Conservation (phyloP, 2,113 vertebrate species). For the Channa maculata region DNA sequence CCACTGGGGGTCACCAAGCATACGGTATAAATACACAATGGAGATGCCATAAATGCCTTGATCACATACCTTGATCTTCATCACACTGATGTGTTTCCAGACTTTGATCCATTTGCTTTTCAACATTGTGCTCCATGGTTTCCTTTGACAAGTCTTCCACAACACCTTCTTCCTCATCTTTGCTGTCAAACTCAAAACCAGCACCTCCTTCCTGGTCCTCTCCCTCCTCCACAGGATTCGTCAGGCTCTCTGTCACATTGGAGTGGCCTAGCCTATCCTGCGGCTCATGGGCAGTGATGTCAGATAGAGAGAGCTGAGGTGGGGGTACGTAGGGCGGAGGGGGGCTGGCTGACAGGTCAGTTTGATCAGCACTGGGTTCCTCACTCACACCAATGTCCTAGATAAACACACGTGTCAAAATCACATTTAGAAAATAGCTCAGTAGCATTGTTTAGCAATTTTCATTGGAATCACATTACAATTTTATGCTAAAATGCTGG, state of each 20-base stretch:
- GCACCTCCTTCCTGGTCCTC: constrained; percentile 44
- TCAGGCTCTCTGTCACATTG: constrained; percentile 67
- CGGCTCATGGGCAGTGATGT: constrained; percentile 73
- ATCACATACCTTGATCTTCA: constrained; percentile 31
- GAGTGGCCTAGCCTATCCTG: constrained; percentile 75
- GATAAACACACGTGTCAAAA: background rate
- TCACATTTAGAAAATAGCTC: background rate
- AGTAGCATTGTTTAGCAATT: too few species aligned
- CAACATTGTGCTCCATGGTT: constrained; percentile 6
- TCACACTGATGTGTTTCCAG: constrained; percentile 32
- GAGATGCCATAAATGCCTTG: too few species aligned
- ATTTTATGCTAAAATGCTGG: too few species aligned
- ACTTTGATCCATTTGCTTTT: background rate
- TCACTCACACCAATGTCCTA: constrained; percentile 81
- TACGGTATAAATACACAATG: too few species aligned
- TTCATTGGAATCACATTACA: too few species aligned
- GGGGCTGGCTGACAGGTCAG: constrained; percentile 78
- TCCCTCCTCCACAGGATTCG: constrained; percentile 64
- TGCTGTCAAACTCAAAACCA: constrained; percentile 76
- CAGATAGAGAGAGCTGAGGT: constrained; percentile 77
- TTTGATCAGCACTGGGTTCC: constrained; percentile 76
- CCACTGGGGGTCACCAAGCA: too few species aligned
- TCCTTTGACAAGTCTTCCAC: constrained; percentile 21
- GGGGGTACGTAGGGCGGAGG: constrained; percentile 79
- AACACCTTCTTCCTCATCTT: constrained; percentile 64